phyloP scores from a whole-genome alignment of 1,140 invertebrate species.

The Heliconius hermathena region DNA sequence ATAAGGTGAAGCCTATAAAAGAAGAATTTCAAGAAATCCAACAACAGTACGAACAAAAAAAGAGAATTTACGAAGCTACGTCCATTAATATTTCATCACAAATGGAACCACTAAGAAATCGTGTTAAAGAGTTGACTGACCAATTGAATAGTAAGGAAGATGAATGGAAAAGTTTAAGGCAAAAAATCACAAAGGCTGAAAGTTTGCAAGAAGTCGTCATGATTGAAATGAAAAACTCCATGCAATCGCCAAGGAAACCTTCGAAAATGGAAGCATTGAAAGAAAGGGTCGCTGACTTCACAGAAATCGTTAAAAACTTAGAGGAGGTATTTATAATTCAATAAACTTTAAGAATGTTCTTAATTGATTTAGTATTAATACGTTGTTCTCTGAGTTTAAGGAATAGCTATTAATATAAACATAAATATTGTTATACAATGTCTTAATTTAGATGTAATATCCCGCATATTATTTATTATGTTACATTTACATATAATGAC shows the following conservation, averaged over 20 bases:
- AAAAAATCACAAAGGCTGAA: conserved; percentile 80
- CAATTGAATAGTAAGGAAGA: conserved; percentile 76
- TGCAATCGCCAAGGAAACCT: conserved; percentile 75
- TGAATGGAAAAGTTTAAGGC: conserved; percentile 80
- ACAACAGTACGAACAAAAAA: conserved; percentile 80
- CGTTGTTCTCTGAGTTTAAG: not conserved
- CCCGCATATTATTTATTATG: too few species aligned
- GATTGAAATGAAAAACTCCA: conserved; percentile 78
- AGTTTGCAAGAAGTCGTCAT: conserved; percentile 78
- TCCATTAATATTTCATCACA: conserved; percentile 80
- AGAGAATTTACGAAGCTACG: conserved; percentile 77
- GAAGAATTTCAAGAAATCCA: conserved; percentile 78
- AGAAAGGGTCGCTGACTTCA: conserved; percentile 69
- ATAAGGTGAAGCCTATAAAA: conserved; percentile 77
- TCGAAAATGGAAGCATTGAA: conserved; percentile 77
- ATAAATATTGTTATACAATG: too few species aligned
- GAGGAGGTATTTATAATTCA: conserved; percentile 63
- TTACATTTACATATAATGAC: too few species aligned
- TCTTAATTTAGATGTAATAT: too few species aligned
- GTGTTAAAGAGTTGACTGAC: conserved; percentile 73
- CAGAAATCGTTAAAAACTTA: conserved; percentile 70
- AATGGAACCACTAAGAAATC: conserved; percentile 77
- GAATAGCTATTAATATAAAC: too few species aligned
- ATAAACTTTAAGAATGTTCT: not conserved
- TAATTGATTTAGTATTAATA: not conserved